These are phyloP conservation scores for Lymantria dispar DNA, from an alignment of 2,888 invertebrate species.

Conservation along the genomic window DNA sequence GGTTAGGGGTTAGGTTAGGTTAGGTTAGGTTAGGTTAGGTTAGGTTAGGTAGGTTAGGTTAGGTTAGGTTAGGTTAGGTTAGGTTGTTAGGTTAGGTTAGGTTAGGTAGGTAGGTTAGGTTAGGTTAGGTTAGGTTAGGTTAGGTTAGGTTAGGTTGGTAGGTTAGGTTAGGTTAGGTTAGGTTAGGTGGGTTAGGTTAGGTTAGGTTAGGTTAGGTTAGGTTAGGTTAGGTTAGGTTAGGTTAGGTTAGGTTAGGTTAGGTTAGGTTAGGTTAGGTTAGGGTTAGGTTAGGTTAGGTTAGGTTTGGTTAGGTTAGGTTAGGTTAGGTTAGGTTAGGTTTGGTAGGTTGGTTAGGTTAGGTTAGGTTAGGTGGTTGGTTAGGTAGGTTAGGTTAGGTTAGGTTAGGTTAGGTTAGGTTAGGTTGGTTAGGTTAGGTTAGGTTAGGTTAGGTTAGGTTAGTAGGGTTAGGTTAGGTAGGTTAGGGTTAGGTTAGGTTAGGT, in stretches of 20 bases:
- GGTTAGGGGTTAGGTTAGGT: constrained; percentile 27
- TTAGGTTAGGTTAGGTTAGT: constrained; percentile 5
- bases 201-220: constrained; percentile 21
- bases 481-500: constrained; percentile 8
- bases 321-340: constrained; percentile 4
- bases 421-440: constrained; percentile 3
- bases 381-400: constrained; percentile 9
- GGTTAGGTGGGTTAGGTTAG: constrained; percentile 28
- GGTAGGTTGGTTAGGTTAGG: constrained; percentile 3
- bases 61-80: constrained; percentile 19
- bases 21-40: constrained; percentile 32
- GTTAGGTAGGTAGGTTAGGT: no score
- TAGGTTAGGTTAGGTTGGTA: no score
- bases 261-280: constrained; percentile 1
- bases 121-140: no score
- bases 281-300: constrained; percentile 1
- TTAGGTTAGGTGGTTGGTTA: constrained; percentile 9
- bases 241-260: background rate
- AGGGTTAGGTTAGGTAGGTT: constrained; percentile 8
- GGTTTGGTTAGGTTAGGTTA: constrained; percentile 4
- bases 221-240: constrained; percentile 6
- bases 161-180: no score
- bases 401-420: constrained; percentile 10
- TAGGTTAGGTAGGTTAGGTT: constrained; percentile 33
- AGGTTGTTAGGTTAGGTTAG: no score